Conservation (phyloP, 2,797 vertebrate genomes). For the Erethizon dorsatum region DNA sequence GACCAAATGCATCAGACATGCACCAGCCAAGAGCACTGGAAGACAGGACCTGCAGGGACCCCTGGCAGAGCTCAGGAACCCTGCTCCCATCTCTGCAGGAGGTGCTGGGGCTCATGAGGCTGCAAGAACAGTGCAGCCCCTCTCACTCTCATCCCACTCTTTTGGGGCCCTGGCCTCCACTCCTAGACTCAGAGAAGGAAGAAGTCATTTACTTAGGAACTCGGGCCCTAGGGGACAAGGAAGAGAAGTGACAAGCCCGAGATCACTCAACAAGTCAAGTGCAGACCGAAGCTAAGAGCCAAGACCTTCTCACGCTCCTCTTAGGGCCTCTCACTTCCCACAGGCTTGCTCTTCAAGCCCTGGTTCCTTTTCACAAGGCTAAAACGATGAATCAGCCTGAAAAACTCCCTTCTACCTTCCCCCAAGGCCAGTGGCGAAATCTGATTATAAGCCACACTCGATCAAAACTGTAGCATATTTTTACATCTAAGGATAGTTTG, state of each 20-base stretch:
- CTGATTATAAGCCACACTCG: not conserved
- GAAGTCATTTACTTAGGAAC: not conserved
- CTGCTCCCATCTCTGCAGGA: fast-evolving
- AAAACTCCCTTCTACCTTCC: slow-evolving; percentile 74
- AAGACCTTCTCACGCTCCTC: slow-evolving; percentile 73
- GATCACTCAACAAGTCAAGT: slow-evolving; percentile 19
- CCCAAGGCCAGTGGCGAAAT: slow-evolving; percentile 18
- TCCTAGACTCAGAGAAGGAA: not conserved
- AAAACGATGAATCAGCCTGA: slow-evolving; percentile 69
- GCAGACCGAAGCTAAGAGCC: slow-evolving; percentile 16
- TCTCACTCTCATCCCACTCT: not conserved
- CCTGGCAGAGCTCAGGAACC: not conserved
- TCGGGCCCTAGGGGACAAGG: not conserved
- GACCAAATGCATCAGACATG: no score
- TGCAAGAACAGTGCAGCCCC: not conserved
- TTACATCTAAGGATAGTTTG: slow-evolving; percentile 41
- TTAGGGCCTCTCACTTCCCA: slow-evolving; percentile 68
- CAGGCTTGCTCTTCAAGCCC: not conserved
- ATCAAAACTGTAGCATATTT: slow-evolving; percentile 70
- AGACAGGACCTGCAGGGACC: not conserved
- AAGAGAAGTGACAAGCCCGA: not conserved
- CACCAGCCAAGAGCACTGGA: not conserved
- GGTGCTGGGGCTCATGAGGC: not conserved
- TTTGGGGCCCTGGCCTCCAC: not conserved
- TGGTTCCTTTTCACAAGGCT: slow-evolving; percentile 70